phyloP scores from a whole-genome alignment of 2,113 vertebrate species.

The Nycticorax nycticorax region DNA sequence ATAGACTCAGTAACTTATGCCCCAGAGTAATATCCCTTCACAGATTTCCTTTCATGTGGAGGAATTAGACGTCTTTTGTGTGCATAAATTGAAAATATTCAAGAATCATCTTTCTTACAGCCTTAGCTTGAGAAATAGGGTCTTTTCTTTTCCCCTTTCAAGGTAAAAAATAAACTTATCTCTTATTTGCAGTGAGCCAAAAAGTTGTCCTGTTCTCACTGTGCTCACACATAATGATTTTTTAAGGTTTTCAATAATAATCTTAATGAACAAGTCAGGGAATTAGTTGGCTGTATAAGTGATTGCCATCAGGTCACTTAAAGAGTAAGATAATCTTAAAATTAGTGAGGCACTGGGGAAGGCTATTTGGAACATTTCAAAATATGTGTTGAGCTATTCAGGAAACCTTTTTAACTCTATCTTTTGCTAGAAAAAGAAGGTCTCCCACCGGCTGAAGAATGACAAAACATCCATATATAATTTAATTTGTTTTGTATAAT shows the following conservation, averaged over 20 bases:
- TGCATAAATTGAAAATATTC: background rate
- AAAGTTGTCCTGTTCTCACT: conserved; percentile 33
- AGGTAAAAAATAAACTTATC: conserved; percentile 42
- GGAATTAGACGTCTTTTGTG: background rate
- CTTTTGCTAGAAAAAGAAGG: background rate
- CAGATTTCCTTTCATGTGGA: background rate
- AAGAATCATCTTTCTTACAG: background rate
- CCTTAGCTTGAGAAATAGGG: background rate
- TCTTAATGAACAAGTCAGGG: conserved; percentile 61
- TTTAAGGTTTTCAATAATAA: conserved; percentile 55
- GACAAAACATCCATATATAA: conserved; percentile 9
- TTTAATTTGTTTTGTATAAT: conserved; percentile 21
- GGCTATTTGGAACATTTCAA: conserved; percentile 16
- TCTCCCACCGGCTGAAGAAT: conserved; percentile 23
- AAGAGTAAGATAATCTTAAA: conserved; percentile 45
- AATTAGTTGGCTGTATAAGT: conserved; percentile 44
- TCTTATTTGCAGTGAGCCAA: conserved; percentile 50
- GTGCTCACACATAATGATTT: conserved; percentile 62
- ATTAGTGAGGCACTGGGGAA: conserved; percentile 6
- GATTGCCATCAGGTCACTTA: conserved; percentile 18
- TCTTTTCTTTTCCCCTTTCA: background rate
- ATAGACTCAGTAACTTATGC: background rate
- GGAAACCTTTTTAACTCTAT: background rate
- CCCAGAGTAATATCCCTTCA: background rate
- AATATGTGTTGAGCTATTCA: conserved; percentile 16